Base-by-base conservation (phyloP, 1,140 invertebrate species). In the Diorhabda sublineata region DNA sequence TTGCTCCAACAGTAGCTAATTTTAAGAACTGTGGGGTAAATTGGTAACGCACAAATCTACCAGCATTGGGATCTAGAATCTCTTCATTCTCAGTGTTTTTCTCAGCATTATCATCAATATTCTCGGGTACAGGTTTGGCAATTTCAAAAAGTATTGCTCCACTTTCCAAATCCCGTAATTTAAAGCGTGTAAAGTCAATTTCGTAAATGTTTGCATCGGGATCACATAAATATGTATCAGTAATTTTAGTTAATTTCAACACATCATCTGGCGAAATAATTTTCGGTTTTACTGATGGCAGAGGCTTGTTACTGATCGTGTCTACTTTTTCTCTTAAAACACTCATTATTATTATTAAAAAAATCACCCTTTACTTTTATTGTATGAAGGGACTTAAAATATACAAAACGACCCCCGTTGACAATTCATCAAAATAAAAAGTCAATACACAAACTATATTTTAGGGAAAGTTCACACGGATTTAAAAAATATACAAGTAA, bases 181-280 rank as follows among this genome's bases (percentile, higher is more conserved):
- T 97, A 82, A 99, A 99, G 72, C 94, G 87, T 44, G 95, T 97
- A 83, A 99, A 99, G 82, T 99, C 97, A 79, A 99, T 99, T 75
- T 98, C 94, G 84, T 95, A 99, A 65, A 97, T 86, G 83, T 99
- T 99, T 42, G 94, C 96, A 77, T 98, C 95, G 26, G 95, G 92
- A 69, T 91, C 90, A 80, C 96, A 98, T 47, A 99, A 84, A 81
- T 98, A 99, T 45, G 84, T 85, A 58, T 89, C 88, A 9, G 87
- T 85, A 61, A 89, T 87, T 75, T 85, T 85, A 67, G 84, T 85
- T 69, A 89, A 77, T 52, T 85, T 81, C 57, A 89, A 79, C 61
- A 89, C 87, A 79, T 89, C 86, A 5, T 89, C 87, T 45, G 88
- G 87, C 44, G 86, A 86, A 65, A 89, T 84, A 41, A 67, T 58